These are phyloP conservation scores for Chelonia mydas DNA, from an alignment of 2,797 vertebrate species.

Conservation along the genomic window DNA sequence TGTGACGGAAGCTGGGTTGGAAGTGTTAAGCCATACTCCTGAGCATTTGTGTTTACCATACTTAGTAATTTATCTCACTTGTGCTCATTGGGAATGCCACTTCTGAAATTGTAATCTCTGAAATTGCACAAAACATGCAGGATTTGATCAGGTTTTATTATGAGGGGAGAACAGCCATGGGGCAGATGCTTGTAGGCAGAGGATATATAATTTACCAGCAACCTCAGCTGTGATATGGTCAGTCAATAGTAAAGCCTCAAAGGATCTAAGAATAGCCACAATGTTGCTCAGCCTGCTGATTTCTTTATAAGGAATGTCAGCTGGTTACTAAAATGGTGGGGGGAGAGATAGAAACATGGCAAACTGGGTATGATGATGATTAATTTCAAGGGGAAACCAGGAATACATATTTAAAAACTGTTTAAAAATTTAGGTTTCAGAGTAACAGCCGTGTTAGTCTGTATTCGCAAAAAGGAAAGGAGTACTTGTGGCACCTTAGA, in stretches of 20 bases:
- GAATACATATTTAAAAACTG: slow-evolving; percentile 27
- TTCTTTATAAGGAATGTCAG: slow-evolving; percentile 46
- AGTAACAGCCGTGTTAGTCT: no score
- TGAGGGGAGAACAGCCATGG: slow-evolving; percentile 53
- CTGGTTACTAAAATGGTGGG: slow-evolving; percentile 36
- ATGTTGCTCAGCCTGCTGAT: slow-evolving; percentile 42
- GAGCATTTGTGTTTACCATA: slow-evolving; percentile 30
- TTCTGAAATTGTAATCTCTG: slow-evolving; percentile 53
- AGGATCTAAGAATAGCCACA: slow-evolving; percentile 55
- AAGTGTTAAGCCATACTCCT: slow-evolving; percentile 7
- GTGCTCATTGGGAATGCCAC: slow-evolving; percentile 6
- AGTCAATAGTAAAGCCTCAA: slow-evolving; percentile 62
- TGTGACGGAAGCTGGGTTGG: background rate
- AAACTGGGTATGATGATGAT: slow-evolving; percentile 17
- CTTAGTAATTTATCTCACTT: slow-evolving; percentile 21
- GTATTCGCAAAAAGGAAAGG: no score
- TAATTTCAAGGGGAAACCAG: slow-evolving; percentile 25
- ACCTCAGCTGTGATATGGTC: slow-evolving; percentile 57
- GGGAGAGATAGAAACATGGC: background rate
- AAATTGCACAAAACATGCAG: slow-evolving; percentile 58
- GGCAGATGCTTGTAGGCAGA: slow-evolving; percentile 60
- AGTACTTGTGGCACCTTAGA: no score
- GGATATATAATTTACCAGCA: slow-evolving; percentile 67
- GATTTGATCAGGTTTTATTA: slow-evolving; percentile 74
- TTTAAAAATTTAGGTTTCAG: background rate